These are phyloP conservation scores for Cyclopterus lumpus DNA, from an alignment of 2,797 vertebrate species.

Conservation along the genomic window DNA sequence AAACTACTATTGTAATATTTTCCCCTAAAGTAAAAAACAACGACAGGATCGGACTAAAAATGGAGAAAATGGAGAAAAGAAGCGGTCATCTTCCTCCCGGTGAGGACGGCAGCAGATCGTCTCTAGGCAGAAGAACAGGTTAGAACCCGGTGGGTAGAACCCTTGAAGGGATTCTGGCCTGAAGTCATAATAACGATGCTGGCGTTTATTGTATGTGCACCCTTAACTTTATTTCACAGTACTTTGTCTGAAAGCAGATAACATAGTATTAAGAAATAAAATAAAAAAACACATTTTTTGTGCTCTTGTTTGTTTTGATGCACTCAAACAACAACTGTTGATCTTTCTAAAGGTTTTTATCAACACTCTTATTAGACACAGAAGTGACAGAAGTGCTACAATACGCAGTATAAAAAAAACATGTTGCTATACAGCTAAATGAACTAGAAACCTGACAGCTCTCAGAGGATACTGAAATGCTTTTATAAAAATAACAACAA, in stretches of 20 bases:
- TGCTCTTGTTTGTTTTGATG: conserved; percentile 89
- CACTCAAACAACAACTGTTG: conserved; percentile 82
- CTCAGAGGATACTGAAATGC: conserved; percentile 82
- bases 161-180: neutral
- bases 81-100: neutral
- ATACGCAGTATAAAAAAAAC: conserved; percentile 88
- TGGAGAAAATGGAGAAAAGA: neutral
- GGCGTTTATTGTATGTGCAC: conserved; percentile 78
- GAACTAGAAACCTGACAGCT: conserved; percentile 84
- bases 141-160: neutral
- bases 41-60: neutral
- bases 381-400: conserved; percentile 89
- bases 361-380: conserved; percentile 84
- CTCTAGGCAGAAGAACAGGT: no score
- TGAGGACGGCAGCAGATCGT: neutral
- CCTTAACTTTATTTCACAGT: conserved; percentile 89
- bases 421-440: conserved; percentile 84
- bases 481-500: conserved; percentile 81
- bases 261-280: conserved; percentile 85
- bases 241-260: conserved; percentile 88
- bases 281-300: conserved; percentile 82
- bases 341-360: conserved; percentile 81
- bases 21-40: neutral
- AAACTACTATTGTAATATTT: neutral
- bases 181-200: conserved; percentile 71